Evolutionary conservation across 1,140 invertebrate genomes (phyloP), one percentile per base, ranked within the genome.

Genomic region (Thalassaphorura encarpata): DNA sequence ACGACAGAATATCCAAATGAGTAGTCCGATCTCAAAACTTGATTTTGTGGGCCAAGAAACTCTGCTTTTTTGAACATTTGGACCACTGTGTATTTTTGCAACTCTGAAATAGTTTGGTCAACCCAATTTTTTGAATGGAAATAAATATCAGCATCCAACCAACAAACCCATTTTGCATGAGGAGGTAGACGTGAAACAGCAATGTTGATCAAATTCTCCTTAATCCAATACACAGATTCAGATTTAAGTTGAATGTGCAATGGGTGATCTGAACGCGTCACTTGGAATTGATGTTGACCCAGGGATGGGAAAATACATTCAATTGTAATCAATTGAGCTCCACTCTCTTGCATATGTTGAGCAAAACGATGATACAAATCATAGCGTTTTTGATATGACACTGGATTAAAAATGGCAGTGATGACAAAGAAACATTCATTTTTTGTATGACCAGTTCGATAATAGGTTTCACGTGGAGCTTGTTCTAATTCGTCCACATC

Each of bases 1-100:
- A 56, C 47, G 0, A 50, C 21, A 19, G 54, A 56, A 42, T 56
- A 54, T 23, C 53, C 53, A 53, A 47, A 54, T 54, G 53, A 54
- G 23, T 54, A 36, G 18, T 54, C 53, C 13, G 54, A 49, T 18
- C 54, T 16, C 0, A 56, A n/a, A 8, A 56, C 33, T 31, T 56
- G 23, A 0, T 36, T 16, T 5, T 39, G 0, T 3, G 54, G 42
- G 11, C 43, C 43, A 2, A 56, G 21, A 40, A 56, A 56, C 1
- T 49, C 27, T 23, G 54, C 54, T 16, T 39, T 47, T 26, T 56
- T 29, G 36, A 50, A 56, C 24, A 56, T 43, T 50, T 56, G 54
- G 2, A 56, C 54, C 13, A 56, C 40, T 3, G 47, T 24, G 33
- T 49, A 36, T 6, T 49, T 40, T 28, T 41, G 19, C 21, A 56